Evolutionary conservation across 2,113 vertebrate genomes (phyloP).

Genomic region (Ifrita kowaldi): DNA sequence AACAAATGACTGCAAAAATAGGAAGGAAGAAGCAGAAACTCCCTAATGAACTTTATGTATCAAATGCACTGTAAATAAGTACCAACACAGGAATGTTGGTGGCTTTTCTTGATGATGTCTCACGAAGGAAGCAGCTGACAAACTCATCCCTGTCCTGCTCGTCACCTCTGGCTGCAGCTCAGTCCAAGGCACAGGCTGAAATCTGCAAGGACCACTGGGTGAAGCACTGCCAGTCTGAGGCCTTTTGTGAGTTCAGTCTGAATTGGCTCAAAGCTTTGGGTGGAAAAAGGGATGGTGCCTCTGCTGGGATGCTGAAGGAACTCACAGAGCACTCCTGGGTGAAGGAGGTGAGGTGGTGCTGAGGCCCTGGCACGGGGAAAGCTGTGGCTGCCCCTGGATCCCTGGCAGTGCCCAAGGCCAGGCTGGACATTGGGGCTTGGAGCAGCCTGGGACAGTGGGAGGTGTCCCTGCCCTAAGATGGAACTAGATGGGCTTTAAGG

Average conservation of each 20-base stretch:
- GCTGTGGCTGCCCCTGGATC: not conserved
- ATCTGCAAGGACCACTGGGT: not conserved
- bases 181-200: not conserved
- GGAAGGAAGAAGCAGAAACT: not conserved
- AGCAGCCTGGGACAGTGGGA: not conserved
- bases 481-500: not conserved
- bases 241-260: not conserved
- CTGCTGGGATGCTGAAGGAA: not conserved
- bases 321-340: not conserved
- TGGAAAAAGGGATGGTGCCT: not conserved
- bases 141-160: not conserved
- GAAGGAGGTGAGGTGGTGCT: not conserved
- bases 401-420: not conserved
- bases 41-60: not conserved
- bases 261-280: not conserved
- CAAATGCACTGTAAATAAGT: not conserved
- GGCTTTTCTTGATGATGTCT: not conserved
- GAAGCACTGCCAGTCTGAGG: not conserved
- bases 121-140: not conserved
- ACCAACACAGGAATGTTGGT: not conserved
- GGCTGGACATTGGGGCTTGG: not conserved
- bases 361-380: not conserved
- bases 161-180: not conserved
- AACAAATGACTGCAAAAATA: not conserved
- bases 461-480: not conserved